Evolutionary conservation across 2,113 vertebrate species (phyloP).

Genomic region (Echinops telfairi): DNA sequence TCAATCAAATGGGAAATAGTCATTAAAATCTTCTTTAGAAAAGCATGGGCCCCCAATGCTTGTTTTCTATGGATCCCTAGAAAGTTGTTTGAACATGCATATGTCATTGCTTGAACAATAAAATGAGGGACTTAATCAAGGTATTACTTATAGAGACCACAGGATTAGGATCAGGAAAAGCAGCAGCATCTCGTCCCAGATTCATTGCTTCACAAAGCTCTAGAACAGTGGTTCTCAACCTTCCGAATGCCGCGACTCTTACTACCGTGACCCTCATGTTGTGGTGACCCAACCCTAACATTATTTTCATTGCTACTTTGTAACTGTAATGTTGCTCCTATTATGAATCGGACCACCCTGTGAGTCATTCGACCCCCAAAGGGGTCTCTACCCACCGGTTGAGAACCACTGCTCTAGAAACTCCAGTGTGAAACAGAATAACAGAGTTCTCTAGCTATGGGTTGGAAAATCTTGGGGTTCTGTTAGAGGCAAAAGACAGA

Average conservation of each 20-base stretch:
- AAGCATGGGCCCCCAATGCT: neutral
- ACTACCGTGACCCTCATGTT: too few species aligned
- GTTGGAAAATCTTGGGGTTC: neutral
- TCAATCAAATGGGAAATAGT: neutral
- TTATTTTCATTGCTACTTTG: too few species aligned
- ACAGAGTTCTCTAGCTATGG: neutral
- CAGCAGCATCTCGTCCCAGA: neutral
- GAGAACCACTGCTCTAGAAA: neutral
- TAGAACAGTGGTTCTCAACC: too few species aligned
- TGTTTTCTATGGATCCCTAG: neutral
- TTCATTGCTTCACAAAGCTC: neutral
- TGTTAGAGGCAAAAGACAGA: too few species aligned
- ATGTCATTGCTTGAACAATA: neutral
- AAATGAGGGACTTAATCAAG: neutral
- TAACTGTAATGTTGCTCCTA: too few species aligned
- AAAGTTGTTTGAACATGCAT: neutral
- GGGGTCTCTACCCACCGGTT: too few species aligned
- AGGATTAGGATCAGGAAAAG: conserved; percentile 15
- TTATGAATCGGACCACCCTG: too few species aligned
- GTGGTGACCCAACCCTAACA: too few species aligned
- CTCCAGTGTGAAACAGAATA: neutral
- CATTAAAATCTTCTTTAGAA: neutral
- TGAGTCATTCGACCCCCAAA: too few species aligned
- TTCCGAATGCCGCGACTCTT: too few species aligned
- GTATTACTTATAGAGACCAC: neutral